phyloP scores from a whole-genome alignment of 2,113 vertebrate species.

The Lampris incognitus region DNA sequence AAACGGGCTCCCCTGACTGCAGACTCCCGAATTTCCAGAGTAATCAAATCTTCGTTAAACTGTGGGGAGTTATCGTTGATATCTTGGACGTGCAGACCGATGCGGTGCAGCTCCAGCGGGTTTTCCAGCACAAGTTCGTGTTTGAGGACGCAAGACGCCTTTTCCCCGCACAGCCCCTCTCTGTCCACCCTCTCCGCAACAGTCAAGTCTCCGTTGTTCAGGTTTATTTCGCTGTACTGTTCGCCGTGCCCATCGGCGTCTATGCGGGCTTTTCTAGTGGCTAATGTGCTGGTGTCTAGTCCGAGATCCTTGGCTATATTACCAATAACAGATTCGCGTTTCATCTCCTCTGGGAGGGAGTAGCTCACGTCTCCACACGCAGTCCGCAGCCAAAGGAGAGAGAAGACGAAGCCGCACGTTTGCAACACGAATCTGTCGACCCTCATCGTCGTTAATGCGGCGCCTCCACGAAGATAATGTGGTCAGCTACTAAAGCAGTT shows the following conservation, averaged over 20 bases:
- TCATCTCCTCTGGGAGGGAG: conserved; percentile 66
- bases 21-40: conserved; percentile 74
- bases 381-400: background rate
- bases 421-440: background rate
- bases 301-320: conserved; percentile 74
- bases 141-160: conserved; percentile 68
- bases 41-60: conserved; percentile 53
- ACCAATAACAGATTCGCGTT: conserved; percentile 66
- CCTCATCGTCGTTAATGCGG: conserved; percentile 7
- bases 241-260: conserved; percentile 35
- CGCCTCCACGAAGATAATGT: too few species aligned
- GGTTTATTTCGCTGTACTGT: conserved; percentile 62
- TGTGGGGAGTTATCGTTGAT: conserved; percentile 79
- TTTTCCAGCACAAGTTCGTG: conserved; percentile 68
- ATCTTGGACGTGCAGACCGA: conserved; percentile 71
- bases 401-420: background rate
- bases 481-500: too few species aligned
- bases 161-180: conserved; percentile 72
- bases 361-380: conserved; percentile 9
- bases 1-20: conserved; percentile 68
- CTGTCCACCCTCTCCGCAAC: conserved; percentile 74
- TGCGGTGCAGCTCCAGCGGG: conserved; percentile 53
- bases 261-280: conserved; percentile 28
- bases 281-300: conserved; percentile 58
- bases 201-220: conserved; percentile 69